Conservation (phyloP, 2,113 vertebrate genomes). For the Polypterus senegalus region DNA sequence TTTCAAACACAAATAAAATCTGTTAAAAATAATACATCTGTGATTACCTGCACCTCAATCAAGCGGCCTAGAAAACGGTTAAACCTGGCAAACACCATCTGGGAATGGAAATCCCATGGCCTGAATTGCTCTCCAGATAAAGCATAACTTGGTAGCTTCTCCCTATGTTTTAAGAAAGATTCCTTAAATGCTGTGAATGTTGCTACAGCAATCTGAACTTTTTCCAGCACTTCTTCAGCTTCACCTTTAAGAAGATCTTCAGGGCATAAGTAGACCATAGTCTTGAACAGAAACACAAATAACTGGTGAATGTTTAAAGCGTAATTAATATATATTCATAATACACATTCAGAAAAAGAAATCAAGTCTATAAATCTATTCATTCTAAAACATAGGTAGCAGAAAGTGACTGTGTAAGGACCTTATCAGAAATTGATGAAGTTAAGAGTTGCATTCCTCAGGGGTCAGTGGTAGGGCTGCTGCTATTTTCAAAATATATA, state of each 20-base stretch:
- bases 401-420: too few species aligned
- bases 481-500: too few species aligned
- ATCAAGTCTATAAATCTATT: too few species aligned
- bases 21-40: too few species aligned
- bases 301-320: background rate
- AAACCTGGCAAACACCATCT: slow-evolving; percentile 55
- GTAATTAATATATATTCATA: too few species aligned
- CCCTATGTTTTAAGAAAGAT: slow-evolving; percentile 48
- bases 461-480: too few species aligned
- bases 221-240: slow-evolving; percentile 50
- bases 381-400: too few species aligned
- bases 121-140: slow-evolving; percentile 30
- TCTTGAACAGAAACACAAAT: slow-evolving; percentile 29
- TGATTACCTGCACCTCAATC: slow-evolving; percentile 53
- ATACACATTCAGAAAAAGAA: too few species aligned
- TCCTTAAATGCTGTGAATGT: slow-evolving; percentile 46
- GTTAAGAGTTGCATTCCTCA: too few species aligned
- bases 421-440: too few species aligned
- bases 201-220: slow-evolving; percentile 40
- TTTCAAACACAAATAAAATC: too few species aligned
- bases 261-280: slow-evolving; percentile 42
- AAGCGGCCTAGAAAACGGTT: slow-evolving; percentile 48
- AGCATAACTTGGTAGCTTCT: slow-evolving; percentile 34
- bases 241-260: slow-evolving; percentile 58
- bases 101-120: slow-evolving; percentile 61